Conservation (phyloP, 2,888 invertebrate genomes). For the Petrolisthes manimaculis region DNA sequence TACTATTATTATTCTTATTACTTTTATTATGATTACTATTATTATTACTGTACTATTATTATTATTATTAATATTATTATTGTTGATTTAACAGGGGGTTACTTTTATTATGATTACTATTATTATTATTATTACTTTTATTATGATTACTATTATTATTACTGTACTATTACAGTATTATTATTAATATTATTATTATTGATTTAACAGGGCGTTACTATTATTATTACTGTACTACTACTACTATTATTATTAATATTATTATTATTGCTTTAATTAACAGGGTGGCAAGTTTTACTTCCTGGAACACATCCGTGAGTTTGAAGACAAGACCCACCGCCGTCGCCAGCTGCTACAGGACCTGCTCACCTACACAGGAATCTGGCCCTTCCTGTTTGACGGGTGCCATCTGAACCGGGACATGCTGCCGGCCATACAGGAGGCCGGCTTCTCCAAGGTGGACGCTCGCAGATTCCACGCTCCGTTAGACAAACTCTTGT, state of each 20-base stretch:
- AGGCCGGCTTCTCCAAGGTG: constrained; percentile 47
- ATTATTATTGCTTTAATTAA: background rate
- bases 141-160: no score
- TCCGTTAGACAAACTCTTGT: constrained; percentile 16
- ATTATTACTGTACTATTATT: no score
- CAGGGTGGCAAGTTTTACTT: constrained; percentile 68
- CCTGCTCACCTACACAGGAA: constrained; percentile 63
- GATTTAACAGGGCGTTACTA: constrained; percentile 67
- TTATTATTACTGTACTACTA: no score
- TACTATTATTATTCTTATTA: no score
- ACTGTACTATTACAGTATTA: no score
- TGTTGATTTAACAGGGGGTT: no score
- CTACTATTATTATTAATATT: no score
- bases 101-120: no score
- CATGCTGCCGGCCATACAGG: constrained; percentile 44
- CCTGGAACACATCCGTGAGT: constrained; percentile 67
- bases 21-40: no score
- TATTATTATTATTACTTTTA: no score
- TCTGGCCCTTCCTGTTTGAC: constrained; percentile 68
- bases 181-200: background rate
- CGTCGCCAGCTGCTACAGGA: constrained; percentile 66
- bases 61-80: no score
- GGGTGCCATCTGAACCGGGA: constrained; percentile 67
- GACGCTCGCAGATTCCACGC: constrained; percentile 23
- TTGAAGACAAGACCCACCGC: constrained; percentile 65